Conservation (phyloP, 2,888 invertebrate species). For the Meghimatium bilineatum region DNA sequence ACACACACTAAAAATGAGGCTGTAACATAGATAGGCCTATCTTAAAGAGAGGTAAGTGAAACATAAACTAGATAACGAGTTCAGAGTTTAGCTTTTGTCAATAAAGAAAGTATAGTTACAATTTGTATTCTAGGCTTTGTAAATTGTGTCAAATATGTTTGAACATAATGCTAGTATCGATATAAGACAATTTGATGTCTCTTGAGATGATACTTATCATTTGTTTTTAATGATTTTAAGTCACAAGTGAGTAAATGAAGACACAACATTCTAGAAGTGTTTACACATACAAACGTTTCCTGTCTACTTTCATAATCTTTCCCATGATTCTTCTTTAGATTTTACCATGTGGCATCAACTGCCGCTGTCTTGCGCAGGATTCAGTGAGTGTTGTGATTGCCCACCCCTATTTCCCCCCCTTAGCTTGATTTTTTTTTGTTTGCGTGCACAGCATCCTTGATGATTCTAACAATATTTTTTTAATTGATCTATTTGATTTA, state of each 20-base stretch:
- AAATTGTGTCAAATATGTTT: neutral
- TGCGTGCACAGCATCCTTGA: neutral
- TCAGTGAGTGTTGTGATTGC: conserved; percentile 68
- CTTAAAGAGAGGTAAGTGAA: neutral
- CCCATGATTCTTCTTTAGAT: conserved; percentile 58
- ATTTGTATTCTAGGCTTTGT: neutral
- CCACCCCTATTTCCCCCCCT: neutral
- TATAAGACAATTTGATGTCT: too few species aligned
- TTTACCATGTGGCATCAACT: conserved; percentile 73
- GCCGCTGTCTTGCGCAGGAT: conserved; percentile 70
- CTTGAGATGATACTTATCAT: too few species aligned
- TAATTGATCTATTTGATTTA: neutral
- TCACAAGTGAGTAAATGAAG: neutral
- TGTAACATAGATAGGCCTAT: neutral
- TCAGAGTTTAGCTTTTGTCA: neutral
- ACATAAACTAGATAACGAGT: neutral
- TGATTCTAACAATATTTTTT: neutral
- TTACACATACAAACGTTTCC: neutral
- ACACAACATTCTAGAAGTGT: neutral
- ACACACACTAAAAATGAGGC: neutral
- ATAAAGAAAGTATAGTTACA: neutral
- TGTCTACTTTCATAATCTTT: neutral
- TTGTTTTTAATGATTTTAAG: neutral
- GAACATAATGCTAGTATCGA: neutral
- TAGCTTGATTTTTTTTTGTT: conserved; percentile 1